A percentile compares a stretch with the other conserved stretches of the same genome.
phyloP scores from a whole-genome alignment of 2,113 vertebrate species.

The Andinoacara biseriatus region DNA sequence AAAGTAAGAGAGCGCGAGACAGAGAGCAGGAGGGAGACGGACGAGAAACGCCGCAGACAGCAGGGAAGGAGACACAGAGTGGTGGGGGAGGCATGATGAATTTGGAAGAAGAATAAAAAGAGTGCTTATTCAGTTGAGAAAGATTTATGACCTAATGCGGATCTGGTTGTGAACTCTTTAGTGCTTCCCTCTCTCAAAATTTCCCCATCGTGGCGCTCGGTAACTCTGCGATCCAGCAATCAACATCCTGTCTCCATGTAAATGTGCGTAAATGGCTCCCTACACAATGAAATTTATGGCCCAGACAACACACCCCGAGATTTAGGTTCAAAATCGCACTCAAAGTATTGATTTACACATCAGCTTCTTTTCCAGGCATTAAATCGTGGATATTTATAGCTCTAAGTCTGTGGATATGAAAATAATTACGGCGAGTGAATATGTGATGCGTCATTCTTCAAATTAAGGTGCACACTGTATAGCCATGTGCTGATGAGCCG shows the following conservation, averaged over 20 bases:
- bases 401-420: constrained; percentile 67
- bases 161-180: constrained; percentile 59
- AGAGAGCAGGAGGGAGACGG: constrained; percentile 1
- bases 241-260: constrained; percentile 79
- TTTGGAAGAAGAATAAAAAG: constrained; percentile 64
- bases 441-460: constrained; percentile 21
- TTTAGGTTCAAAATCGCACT: constrained; percentile 77
- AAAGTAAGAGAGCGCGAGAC: constrained; percentile 18
- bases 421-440: constrained; percentile 72
- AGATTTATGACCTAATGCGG: constrained; percentile 74
- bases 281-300: constrained; percentile 60
- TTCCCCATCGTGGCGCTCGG: constrained; percentile 64
- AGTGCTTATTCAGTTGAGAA: constrained; percentile 69
- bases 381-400: constrained; percentile 77
- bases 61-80: constrained; percentile 16
- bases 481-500: constrained; percentile 11
- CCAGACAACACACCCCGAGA: constrained; percentile 68
- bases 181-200: constrained; percentile 48
- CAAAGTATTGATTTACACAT: constrained; percentile 81
- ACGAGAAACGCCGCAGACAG: constrained; percentile 27
- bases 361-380: constrained; percentile 64
- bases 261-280: constrained; percentile 78
- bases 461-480: constrained; percentile 7
- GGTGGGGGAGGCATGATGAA: constrained; percentile 27
- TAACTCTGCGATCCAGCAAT: constrained; percentile 71